Base-by-base conservation (phyloP, 2,888 invertebrate species). In the Trimorus sp. region DNA sequence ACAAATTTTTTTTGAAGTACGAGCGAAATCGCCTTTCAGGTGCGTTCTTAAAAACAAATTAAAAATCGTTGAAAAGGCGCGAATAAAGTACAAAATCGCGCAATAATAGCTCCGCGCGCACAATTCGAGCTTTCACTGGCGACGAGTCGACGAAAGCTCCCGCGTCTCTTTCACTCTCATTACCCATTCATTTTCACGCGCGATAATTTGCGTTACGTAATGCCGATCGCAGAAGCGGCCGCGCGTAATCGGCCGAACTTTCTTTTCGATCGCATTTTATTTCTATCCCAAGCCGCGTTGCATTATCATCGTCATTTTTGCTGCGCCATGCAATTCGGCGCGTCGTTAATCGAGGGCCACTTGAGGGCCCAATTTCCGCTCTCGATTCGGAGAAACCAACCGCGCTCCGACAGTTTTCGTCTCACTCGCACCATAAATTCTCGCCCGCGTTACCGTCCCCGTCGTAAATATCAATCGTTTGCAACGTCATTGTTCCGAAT, bases 231-330 rank as follows among this genome's bases (percentile, higher is more conserved):
- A 66, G 63, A 74, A 77, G 73, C 53, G 16, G 56, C 56, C 36
- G 12, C 45, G 66, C 68, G 58, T 65, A 65, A 78, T 69, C 73
- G 48, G 54, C 69, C 48, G 53, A 58, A 82, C 82, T 79, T 82
- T 82, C 82, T 79, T 82, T 74, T 74, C 42, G 76, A 77, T 77
- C 74, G 73, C 51, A 60, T 66, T 79, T 79, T 71, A 63, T 71
- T 54, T 63, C 79, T 70, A 73, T 73, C 66, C n/a, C 66, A 59
- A 36, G 7, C 7, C 69, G 62, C 63, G 53, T 53, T 70, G 83
- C 79, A 76, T 83, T 71, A 79, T 79, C 79, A 69, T 83, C 78
- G 83, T 69, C 58, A 73, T 83, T 79, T 79, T 76, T 58, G 68
- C 65, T 69, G 79, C 75, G 65, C 82, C 70, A 59, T 75, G 73